These are phyloP conservation scores for Glomeris marginata DNA, from an alignment of 2,888 invertebrate genomes.

Conservation along the genomic window DNA sequence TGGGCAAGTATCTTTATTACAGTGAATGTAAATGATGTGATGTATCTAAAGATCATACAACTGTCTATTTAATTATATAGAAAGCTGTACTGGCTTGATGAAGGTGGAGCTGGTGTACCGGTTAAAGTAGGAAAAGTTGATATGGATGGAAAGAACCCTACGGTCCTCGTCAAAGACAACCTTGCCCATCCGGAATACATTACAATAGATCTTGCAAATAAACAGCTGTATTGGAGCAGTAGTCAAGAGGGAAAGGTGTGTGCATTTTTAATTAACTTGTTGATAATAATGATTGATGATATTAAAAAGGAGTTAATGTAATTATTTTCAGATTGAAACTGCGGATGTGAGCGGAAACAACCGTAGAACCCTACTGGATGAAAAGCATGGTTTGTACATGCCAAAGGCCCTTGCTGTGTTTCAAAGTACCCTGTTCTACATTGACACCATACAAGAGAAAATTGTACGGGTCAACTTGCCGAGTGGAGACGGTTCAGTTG, in stretches of 20 bases:
- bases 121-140: slow-evolving; percentile 62
- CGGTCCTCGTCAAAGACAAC: slow-evolving; percentile 48
- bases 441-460: slow-evolving; percentile 80
- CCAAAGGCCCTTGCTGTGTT: slow-evolving; percentile 70
- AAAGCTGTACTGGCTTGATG: slow-evolving; percentile 90
- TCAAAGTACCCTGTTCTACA: slow-evolving; percentile 64
- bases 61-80: slow-evolving; percentile 30
- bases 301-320: neutral
- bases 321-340: slow-evolving; percentile 24
- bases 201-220: slow-evolving; percentile 57
- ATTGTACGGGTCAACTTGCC: slow-evolving; percentile 70
- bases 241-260: slow-evolving; percentile 31
- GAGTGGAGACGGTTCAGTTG: slow-evolving; percentile 60
- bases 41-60: neutral
- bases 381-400: slow-evolving; percentile 50
- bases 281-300: neutral
- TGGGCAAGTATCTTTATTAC: slow-evolving; percentile 60
- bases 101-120: slow-evolving; percentile 77
- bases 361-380: slow-evolving; percentile 46
- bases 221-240: slow-evolving; percentile 71
- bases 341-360: slow-evolving; percentile 44
- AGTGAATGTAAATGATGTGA: neutral
- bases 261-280: slow-evolving; percentile 7
- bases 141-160: slow-evolving; percentile 77
- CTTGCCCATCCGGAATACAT: slow-evolving; percentile 67